Evolutionary conservation across 2,888 invertebrate genomes (phyloP).

Genomic region (Synergus japonicus): DNA sequence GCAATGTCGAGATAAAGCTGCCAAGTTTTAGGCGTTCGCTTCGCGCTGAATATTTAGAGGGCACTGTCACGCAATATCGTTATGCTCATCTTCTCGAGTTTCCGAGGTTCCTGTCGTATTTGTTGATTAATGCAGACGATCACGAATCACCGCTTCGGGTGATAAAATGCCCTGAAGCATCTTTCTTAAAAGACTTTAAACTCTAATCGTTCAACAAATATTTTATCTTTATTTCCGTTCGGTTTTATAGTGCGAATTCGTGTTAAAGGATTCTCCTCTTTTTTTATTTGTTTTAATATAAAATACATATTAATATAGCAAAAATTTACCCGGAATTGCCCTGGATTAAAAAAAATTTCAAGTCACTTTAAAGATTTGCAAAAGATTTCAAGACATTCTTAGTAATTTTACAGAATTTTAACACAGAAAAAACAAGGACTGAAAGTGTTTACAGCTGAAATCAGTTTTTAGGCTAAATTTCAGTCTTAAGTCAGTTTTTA

Average conservation of each 20-base stretch:
- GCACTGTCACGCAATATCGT: constrained; percentile 77
- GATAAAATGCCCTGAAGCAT: constrained; percentile 10
- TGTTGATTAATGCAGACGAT: constrained; percentile 63
- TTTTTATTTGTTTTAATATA: no score
- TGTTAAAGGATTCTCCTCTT: not conserved
- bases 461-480: no score
- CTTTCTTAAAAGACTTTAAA: not conserved
- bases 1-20: constrained; percentile 78
- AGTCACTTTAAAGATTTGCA: no score
- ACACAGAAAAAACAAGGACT: no score
- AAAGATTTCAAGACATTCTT: no score
- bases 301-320: no score
- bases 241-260: not conserved
- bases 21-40: constrained; percentile 75
- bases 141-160: constrained; percentile 57
- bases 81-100: constrained; percentile 73
- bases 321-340: no score
- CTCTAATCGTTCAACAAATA: not conserved
- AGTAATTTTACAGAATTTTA: no score
- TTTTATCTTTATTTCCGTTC: not conserved
- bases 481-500: no score
- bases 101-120: constrained; percentile 64
- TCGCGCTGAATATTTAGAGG: constrained; percentile 75
- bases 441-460: no score
- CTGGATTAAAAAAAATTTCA: no score